phyloP scores from a whole-genome alignment of 2,888 invertebrate genomes.

The Unio delphinus region DNA sequence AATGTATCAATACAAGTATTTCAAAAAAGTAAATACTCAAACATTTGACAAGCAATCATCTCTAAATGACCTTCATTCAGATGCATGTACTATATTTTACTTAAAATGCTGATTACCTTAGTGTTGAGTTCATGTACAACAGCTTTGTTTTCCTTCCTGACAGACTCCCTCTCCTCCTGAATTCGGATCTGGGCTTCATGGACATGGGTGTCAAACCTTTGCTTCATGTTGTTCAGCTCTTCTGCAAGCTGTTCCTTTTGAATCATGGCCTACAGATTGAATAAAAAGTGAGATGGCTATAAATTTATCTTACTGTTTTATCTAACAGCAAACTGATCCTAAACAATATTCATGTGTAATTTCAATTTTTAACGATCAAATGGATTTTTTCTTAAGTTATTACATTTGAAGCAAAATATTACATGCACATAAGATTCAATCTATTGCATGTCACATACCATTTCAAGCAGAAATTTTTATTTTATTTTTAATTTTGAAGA shows the following conservation, averaged over 20 bases:
- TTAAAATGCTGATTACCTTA: slow-evolving; percentile 44
- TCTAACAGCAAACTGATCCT: no score
- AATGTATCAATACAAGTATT: not conserved
- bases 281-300: no score
- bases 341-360: no score
- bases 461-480: no score
- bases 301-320: no score
- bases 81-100: not conserved
- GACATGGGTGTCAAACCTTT: slow-evolving; percentile 62
- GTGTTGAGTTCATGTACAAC: slow-evolving; percentile 60
- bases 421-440: no score
- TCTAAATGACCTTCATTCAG: not conserved
- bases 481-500: no score
- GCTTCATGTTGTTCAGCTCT: slow-evolving; percentile 59
- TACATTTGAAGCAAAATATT: no score
- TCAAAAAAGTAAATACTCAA: not conserved
- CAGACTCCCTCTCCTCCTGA: slow-evolving; percentile 57
- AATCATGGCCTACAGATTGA: slow-evolving; percentile 56
- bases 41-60: not conserved
- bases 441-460: no score
- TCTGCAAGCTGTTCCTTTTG: slow-evolving; percentile 67
- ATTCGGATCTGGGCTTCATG: slow-evolving; percentile 53
- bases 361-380: no score
- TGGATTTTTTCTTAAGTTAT: no score
- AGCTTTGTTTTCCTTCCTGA: slow-evolving; percentile 54